A percentile compares a stretch with the other conserved stretches of the same genome.
These are phyloP conservation scores for Epizoanthus ramosus DNA, from an alignment of 92 coral and sea anemone species.

Conservation along the genomic window DNA sequence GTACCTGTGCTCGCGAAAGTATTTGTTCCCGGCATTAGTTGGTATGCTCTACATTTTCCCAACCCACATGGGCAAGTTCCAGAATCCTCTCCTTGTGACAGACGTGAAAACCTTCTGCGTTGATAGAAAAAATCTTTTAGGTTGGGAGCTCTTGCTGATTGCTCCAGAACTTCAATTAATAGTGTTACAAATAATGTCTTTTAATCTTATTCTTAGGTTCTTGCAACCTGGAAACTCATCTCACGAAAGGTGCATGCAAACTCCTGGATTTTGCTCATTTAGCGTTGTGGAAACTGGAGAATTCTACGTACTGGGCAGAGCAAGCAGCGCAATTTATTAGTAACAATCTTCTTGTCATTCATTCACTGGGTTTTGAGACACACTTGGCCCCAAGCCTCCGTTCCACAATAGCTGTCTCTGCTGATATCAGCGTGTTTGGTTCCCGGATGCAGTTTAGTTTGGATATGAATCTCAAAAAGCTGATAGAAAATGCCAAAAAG, in stretches of 20 bases:
- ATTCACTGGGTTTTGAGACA: conserved; percentile 63
- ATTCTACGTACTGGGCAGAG: conserved; percentile 78
- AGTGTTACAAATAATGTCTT: neutral
- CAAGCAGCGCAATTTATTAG: conserved; percentile 63
- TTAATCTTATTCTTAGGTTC: conserved; percentile 47
- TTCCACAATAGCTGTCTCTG: conserved; percentile 64
- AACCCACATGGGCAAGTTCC: too few species aligned
- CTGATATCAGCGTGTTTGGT: conserved; percentile 70
- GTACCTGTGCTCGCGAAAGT: too few species aligned
- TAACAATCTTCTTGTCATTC: conserved; percentile 65
- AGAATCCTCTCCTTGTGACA: too few species aligned
- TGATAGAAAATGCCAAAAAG: conserved; percentile 60
- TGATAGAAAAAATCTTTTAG: too few species aligned
- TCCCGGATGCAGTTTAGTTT: conserved; percentile 66
- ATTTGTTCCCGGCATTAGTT: too few species aligned
- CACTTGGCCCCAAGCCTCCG: conserved; percentile 63
- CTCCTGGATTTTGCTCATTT: conserved; percentile 69
- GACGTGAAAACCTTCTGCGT: too few species aligned
- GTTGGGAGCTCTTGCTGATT: too few species aligned
- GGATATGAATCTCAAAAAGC: conserved; percentile 75
- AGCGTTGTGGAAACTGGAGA: conserved; percentile 67
- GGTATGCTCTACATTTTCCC: too few species aligned
- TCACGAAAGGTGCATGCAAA: conserved; percentile 80
- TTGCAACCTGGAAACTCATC: conserved; percentile 65
- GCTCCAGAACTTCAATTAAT: too few species aligned